Evolutionary conservation across 2,888 invertebrate species (phyloP), one percentile per base, ranked within the genome.

Genomic region (Nipponacmea schrenckii): DNA sequence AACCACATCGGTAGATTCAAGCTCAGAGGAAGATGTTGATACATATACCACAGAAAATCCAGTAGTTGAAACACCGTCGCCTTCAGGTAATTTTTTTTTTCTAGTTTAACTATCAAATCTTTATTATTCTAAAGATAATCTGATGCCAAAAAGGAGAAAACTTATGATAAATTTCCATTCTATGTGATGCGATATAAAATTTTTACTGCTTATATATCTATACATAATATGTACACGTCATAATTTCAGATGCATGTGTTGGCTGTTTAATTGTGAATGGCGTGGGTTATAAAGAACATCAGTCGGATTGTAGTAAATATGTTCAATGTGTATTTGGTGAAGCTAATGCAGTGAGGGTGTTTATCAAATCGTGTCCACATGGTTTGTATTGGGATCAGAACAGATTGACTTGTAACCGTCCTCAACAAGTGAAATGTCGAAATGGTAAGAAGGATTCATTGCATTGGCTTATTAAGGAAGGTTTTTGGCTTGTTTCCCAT

Each of bases 211-310:
- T 31, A 31, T 5, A 2, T 31, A 31, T 31, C 31, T 31, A 2
- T 31, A 31, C n/a, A n/a, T n/a, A n/a, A n/a, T n/a, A n/a, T 31
- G 5, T 31, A 31, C 31, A 31, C 5, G 31, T 5, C 5, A 3
- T 31, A 31, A 50, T 67, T 39, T 1, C 69, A 79, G 79, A 71
- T 8, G 65, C 77, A 17, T 79, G 79, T 63, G 70, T 69, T 15
- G 73, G 70, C 48, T 73, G 75, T 62, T 64, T 68, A n/a, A 71
- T 77, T 39, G 69, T 75, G 12, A 74, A 77, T 67, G 76, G 76
- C 12, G 76, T 77, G n/a, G 79, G 79, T 31, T 79, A 77, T 72
- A 77, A 76, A 48, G 63, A 71, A 8, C 77, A 79, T 67, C 74
- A 73, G 70, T 65, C 64, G 2, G 71, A 74, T 56, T 79, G 79